phyloP scores from a whole-genome alignment of 2,113 vertebrate species.

The Telmatochromis brachygnathus region DNA sequence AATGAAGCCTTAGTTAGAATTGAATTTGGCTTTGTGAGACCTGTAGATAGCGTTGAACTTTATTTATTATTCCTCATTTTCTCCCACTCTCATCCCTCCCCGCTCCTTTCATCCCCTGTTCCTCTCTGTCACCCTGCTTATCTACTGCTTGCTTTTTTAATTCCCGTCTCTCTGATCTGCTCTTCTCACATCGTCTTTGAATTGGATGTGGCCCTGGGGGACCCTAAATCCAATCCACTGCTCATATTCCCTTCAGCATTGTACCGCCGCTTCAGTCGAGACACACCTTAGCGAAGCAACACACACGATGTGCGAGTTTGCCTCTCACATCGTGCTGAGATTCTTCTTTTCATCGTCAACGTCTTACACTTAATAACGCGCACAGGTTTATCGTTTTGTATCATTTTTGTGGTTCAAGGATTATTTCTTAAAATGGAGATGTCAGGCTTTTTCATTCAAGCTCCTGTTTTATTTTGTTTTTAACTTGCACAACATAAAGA shows the following conservation, averaged over 20 bases:
- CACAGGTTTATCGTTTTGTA: neutral
- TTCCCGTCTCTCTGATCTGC: neutral
- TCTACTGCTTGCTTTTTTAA: neutral
- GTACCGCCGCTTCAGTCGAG: neutral
- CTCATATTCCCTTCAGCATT: neutral
- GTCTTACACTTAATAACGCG: neutral
- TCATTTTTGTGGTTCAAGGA: neutral
- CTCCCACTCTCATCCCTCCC: neutral
- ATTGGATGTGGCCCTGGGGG: neutral
- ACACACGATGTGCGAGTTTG: neutral
- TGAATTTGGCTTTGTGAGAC: neutral
- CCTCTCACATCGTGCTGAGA: neutral
- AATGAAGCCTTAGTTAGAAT: neutral
- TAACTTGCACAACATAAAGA: neutral
- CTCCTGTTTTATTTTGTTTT: neutral
- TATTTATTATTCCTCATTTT: neutral
- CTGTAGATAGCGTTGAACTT: neutral
- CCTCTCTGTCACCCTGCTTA: neutral
- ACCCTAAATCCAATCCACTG: neutral
- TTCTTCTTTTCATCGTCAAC: neutral
- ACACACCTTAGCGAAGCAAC: neutral
- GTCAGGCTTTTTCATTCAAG: neutral
- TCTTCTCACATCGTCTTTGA: neutral
- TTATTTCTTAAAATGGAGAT: neutral
- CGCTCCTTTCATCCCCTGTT: neutral